Evolutionary conservation across 2,113 vertebrate genomes (phyloP).

Genomic region (Peromyscus polionotus): DNA sequence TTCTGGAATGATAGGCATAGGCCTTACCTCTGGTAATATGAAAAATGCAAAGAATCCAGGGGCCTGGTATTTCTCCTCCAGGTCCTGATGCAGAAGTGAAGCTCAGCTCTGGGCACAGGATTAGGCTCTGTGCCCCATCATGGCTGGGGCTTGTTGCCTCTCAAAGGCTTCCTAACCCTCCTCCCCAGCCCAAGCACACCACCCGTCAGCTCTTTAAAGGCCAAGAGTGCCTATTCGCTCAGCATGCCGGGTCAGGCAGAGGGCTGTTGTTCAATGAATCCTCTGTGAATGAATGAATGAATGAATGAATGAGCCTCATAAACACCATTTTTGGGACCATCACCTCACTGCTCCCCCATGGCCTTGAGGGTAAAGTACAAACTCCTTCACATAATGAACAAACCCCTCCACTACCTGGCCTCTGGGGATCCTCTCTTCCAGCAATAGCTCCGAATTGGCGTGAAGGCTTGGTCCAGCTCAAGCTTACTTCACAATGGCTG

Average conservation of each 20-base stretch:
- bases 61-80: neutral
- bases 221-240: neutral
- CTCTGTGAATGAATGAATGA: neutral
- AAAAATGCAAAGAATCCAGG: neutral
- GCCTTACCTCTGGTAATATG: neutral
- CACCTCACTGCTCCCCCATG: neutral
- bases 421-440: neutral
- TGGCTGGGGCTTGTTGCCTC: neutral
- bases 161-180: conserved; percentile 6
- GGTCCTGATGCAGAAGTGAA: neutral
- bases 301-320: neutral
- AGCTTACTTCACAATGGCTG: neutral
- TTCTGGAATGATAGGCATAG: conserved; percentile 6
- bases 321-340: neutral
- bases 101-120: neutral
- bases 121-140: neutral
- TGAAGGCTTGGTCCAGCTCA: neutral
- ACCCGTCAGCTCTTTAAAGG: neutral
- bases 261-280: neutral
- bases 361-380: neutral
- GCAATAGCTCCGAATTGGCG: neutral
- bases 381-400: neutral
- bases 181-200: neutral
- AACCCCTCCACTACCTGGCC: neutral
- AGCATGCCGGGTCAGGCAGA: neutral